These are phyloP conservation scores for Orthosia gracilis DNA, from an alignment of 2,888 invertebrate species.

Conservation along the genomic window DNA sequence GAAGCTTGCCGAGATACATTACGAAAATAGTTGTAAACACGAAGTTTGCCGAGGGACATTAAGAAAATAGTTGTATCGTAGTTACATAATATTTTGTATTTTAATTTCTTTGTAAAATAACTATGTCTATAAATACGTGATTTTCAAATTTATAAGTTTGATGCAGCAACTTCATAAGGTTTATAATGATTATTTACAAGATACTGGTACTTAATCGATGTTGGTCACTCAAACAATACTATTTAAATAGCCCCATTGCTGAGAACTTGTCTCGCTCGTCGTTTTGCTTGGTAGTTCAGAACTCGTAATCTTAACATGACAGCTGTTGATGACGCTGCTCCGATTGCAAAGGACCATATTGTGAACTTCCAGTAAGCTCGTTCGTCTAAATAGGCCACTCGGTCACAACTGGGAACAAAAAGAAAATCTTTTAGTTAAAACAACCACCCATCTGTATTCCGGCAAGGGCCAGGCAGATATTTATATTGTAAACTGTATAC, in stretches of 20 bases:
- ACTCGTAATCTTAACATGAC: constrained; percentile 93
- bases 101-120: no score
- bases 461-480: not conserved
- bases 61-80: no score
- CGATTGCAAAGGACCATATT: constrained; percentile 92
- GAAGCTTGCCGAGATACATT: no score
- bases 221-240: not conserved
- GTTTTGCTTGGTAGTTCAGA: constrained; percentile 92
- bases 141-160: no score
- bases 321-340: constrained; percentile 92
- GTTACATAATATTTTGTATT: no score
- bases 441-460: not conserved
- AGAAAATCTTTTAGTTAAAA: not conserved
- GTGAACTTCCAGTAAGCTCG: constrained; percentile 96
- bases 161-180: no score
- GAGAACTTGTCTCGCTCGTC: constrained; percentile 93
- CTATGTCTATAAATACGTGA: no score
- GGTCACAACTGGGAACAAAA: constrained; percentile 93
- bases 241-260: constrained; percentile 91
- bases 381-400: constrained; percentile 96
- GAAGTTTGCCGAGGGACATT: no score
- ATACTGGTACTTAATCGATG: not conserved
- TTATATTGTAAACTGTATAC: no score
- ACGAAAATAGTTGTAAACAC: no score
- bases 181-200: constrained; percentile 19